phyloP scores from a whole-genome alignment of 2,797 vertebrate genomes.

The Neopelma chrysocephalum region DNA sequence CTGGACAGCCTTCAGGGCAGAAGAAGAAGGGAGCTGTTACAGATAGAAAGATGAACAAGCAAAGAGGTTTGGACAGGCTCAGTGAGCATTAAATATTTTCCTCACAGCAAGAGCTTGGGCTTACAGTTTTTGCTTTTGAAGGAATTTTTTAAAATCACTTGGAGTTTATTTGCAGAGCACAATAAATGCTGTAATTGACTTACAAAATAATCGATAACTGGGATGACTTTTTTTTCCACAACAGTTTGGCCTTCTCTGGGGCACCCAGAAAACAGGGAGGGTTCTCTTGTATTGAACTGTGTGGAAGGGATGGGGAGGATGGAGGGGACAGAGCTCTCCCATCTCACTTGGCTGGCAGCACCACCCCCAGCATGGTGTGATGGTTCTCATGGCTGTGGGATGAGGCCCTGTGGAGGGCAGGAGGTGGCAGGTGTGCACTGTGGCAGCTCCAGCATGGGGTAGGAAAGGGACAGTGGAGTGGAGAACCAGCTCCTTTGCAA shows the following conservation, averaged over 20 bases:
- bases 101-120: neutral
- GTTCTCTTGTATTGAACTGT: neutral
- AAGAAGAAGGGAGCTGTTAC: neutral
- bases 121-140: neutral
- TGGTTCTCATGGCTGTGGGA: neutral
- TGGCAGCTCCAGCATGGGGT: neutral
- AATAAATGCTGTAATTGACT: neutral
- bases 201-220: neutral
- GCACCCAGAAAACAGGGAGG: neutral
- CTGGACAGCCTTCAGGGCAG: neutral
- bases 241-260: neutral
- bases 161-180: neutral
- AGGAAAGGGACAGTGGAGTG: neutral
- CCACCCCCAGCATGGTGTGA: fast-evolving
- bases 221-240: neutral
- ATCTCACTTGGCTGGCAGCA: neutral
- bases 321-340: neutral
- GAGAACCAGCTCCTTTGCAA: neutral
- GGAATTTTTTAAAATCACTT: neutral
- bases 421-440: neutral
- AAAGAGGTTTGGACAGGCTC: neutral
- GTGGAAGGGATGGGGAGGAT: neutral
- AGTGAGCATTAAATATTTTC: neutral
- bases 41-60: neutral
- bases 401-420: neutral